Evolutionary conservation across 2,113 vertebrate species (phyloP), one percentile per base, ranked within the genome.

Genomic region (Siniperca knerii): DNA sequence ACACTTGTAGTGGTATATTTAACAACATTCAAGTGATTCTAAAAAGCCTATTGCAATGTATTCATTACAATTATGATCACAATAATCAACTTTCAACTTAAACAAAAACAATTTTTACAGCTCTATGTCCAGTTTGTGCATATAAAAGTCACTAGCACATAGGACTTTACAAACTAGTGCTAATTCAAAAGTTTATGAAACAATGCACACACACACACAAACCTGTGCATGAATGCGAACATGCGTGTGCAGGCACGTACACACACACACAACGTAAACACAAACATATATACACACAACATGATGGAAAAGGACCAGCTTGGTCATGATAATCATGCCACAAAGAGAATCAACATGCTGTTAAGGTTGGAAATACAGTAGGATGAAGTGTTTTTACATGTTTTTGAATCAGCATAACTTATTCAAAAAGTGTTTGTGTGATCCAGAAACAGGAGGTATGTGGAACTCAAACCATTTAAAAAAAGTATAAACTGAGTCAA

Each of bases 171-270:
- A 84, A 91, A 92, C 76, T 84, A 89, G 44, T 72, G 66, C 61
- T 83, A 80, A 85, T 88, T 92, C 35, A 93, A 88, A 91, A 89
- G 48, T 58, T 82, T 83, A 78, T 86, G 79, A 87, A 81, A 93
- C 55, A 87, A 67, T 37, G 35, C 42, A 10, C 40, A 88, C 54
- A 67, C 37, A 68, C n/a, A 61, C 18, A 86, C 15, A 77, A 57
- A 58, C 40, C 50, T 80, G 74, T 83, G 55, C 67, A 79, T 12
- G 0, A 67, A 67, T 66, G 46, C 4, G 3, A 75, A 73, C 62
- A 65, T 77, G 69, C 46, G 21, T 81, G 50, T 71, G 42, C 70
- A 80, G 29, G 81, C 57, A 86, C 15, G 33, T n/a, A 70, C 71
- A 83, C 42, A 46, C 42, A 46, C 48, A 33, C 52, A 85, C 29